A percentile compares a stretch with the other conserved stretches of the same genome.
phyloP scores from a whole-genome alignment of 2,113 vertebrate genomes.

The Lamprotornis superbus region DNA sequence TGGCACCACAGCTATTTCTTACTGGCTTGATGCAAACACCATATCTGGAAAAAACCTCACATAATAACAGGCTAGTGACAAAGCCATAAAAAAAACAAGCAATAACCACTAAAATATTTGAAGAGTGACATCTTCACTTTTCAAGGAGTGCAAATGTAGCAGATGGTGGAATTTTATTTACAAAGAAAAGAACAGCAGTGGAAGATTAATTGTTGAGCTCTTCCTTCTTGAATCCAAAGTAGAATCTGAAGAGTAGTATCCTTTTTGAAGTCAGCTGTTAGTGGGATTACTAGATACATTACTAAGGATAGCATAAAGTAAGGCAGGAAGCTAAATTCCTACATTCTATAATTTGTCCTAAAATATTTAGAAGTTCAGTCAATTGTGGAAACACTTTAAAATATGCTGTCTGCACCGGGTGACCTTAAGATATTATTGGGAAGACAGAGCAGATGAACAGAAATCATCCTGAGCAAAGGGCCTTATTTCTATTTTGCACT shows the following conservation, averaged over 20 bases:
- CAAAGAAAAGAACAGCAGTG: not conserved
- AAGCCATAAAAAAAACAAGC: not conserved
- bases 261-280: not conserved
- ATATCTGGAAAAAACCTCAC: not conserved
- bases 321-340: not conserved
- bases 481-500: not conserved
- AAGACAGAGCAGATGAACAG: not conserved
- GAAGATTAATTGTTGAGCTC: not conserved
- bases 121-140: not conserved
- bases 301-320: not conserved
- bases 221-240: not conserved
- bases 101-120: constrained; percentile 6
- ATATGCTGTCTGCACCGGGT: not conserved
- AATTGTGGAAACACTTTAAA: not conserved
- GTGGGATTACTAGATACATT: not conserved
- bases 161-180: constrained; percentile 10
- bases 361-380: not conserved
- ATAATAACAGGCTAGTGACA: not conserved
- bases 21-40: not conserved
- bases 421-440: not conserved
- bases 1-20: not conserved
- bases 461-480: not conserved
- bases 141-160: not conserved
- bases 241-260: not conserved
- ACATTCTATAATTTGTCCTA: not conserved